Evolutionary conservation across 2,113 vertebrate species (phyloP).

Genomic region (Eupsittula cactorum): DNA sequence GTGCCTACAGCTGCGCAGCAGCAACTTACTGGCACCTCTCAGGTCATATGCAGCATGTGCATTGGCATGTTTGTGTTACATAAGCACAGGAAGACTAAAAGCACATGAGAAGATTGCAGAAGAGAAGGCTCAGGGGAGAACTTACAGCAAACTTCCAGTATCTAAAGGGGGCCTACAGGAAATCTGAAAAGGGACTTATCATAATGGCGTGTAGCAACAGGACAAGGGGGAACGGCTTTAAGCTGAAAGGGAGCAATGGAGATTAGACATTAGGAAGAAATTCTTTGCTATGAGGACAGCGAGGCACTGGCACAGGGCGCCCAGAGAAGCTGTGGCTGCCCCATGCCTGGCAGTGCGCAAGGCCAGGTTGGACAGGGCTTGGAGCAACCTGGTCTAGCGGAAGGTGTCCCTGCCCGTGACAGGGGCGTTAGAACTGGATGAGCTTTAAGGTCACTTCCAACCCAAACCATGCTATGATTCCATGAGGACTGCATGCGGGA

Average conservation of each 20-base stretch:
- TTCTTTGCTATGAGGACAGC: not conserved
- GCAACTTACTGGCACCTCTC: not conserved
- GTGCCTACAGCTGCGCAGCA: fast-evolving
- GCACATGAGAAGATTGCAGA: fast-evolving
- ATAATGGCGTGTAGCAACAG: not conserved
- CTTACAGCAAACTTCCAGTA: not conserved
- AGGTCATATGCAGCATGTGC: not conserved
- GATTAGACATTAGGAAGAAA: not conserved
- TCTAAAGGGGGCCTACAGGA: not conserved
- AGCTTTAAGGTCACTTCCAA: not conserved
- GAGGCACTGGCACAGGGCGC: not conserved
- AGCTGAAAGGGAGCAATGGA: not conserved
- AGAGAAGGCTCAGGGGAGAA: not conserved
- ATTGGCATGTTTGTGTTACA: fast-evolving
- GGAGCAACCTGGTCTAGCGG: not conserved
- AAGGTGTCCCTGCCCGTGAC: not conserved
- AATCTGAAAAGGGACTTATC: not conserved
- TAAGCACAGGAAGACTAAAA: not conserved
- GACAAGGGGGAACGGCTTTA: not conserved
- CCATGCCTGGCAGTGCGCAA: not conserved
- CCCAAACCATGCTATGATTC: not conserved
- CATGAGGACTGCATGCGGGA: fast-evolving
- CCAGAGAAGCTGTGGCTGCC: not conserved
- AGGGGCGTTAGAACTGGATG: not conserved
- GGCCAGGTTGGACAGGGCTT: not conserved